Evolutionary conservation across 2,113 vertebrate species (phyloP).

Genomic region (Dunckerocampus dactyliophorus): DNA sequence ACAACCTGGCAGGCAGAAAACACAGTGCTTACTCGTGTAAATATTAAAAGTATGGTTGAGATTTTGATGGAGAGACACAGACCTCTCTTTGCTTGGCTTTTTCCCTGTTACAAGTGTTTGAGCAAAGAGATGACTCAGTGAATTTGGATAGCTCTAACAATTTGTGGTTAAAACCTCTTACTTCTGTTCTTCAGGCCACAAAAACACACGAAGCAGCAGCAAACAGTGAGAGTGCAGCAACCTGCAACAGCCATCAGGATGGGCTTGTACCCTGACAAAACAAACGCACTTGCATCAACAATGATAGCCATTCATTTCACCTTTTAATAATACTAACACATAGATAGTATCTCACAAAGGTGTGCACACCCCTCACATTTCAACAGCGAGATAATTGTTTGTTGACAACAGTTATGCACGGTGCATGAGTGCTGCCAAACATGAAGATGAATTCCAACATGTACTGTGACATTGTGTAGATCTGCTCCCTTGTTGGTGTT

Average conservation of each 20-base stretch:
- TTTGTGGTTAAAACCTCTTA: conserved; percentile 35
- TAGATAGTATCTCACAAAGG: not conserved
- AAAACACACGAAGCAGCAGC: conserved; percentile 44
- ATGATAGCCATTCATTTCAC: not conserved
- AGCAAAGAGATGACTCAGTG: not conserved
- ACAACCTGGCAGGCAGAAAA: conserved; percentile 18
- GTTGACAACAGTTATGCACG: too few species aligned
- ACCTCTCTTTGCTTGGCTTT: conserved; percentile 51
- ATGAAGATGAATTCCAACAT: too few species aligned
- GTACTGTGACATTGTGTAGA: too few species aligned
- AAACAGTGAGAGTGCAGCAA: conserved; percentile 26
- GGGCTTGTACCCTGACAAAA: conserved; percentile 51
- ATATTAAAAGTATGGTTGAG: not conserved
- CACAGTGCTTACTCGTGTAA: not conserved
- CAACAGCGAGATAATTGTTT: too few species aligned
- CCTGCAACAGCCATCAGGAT: conserved; percentile 44
- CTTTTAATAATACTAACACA: not conserved
- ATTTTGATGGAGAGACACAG: conserved; percentile 12
- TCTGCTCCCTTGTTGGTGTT: too few species aligned
- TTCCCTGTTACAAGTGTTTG: conserved; percentile 42
- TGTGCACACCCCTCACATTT: too few species aligned
- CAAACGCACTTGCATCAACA: not conserved
- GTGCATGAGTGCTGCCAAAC: too few species aligned
- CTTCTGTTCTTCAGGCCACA: conserved; percentile 52
- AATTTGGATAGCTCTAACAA: not conserved